Evolutionary conservation across 2,797 vertebrate species (phyloP).

Genomic region (Darevskia mixta): DNA sequence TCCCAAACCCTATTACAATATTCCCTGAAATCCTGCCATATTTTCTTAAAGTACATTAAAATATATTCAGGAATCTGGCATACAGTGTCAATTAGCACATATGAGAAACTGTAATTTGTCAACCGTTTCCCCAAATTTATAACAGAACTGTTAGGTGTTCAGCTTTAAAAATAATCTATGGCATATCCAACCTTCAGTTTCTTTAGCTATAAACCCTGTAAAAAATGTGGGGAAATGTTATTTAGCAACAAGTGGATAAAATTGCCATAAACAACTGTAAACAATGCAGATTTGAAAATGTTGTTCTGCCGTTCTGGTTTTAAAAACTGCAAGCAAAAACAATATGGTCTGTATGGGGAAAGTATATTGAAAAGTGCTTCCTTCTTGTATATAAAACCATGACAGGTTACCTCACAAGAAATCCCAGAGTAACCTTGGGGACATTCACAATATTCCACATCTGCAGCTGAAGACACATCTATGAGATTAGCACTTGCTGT

Average conservation of each 20-base stretch:
- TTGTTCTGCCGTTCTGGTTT: neutral
- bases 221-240: constrained; percentile 15
- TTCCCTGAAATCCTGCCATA: too few species aligned
- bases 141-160: too few species aligned
- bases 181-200: neutral
- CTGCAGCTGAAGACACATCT: constrained; percentile 75
- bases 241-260: neutral
- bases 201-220: constrained; percentile 15
- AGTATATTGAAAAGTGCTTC: neutral
- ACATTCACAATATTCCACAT: constrained; percentile 92
- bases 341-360: constrained; percentile 14
- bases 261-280: neutral
- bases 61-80: too few species aligned
- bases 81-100: too few species aligned
- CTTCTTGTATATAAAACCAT: neutral
- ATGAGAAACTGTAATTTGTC: too few species aligned
- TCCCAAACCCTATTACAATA: too few species aligned
- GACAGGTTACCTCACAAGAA: constrained; percentile 90
- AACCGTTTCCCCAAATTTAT: too few species aligned
- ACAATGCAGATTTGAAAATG: neutral
- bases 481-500: constrained; percentile 79
- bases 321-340: constrained; percentile 17
- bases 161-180: constrained; percentile 10
- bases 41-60: too few species aligned
- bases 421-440: constrained; percentile 91